These are phyloP conservation scores for Galbula dea DNA, from an alignment of 2,113 vertebrate genomes.

Conservation along the genomic window DNA sequence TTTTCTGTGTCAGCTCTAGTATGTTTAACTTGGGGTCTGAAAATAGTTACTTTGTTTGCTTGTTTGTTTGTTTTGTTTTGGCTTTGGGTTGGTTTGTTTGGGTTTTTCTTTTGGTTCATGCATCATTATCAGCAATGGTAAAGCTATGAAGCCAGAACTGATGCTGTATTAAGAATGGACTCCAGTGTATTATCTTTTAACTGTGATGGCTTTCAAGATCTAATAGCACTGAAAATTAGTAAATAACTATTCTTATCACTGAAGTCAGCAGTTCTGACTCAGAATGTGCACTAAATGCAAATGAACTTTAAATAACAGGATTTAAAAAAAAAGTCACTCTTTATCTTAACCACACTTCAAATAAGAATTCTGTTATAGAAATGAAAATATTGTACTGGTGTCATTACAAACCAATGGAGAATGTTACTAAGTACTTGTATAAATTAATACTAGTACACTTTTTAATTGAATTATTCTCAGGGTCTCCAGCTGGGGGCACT, in stretches of 20 bases:
- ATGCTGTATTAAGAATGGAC: background rate
- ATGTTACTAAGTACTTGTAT: background rate
- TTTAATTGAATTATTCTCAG: background rate
- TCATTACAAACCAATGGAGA: background rate
- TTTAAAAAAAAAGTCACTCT: background rate
- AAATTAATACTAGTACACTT: background rate
- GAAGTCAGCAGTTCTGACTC: background rate
- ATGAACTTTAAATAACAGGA: background rate
- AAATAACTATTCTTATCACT: constrained; percentile 36
- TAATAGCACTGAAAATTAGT: constrained; percentile 6
- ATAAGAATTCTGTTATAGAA: background rate
- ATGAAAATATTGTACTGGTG: background rate
- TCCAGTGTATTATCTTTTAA: background rate
- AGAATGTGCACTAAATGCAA: background rate
- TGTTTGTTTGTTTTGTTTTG: no score
- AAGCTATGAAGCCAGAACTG: background rate
- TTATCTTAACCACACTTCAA: background rate
- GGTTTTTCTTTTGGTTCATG: background rate
- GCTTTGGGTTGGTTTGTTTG: background rate
- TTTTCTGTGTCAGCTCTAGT: background rate
- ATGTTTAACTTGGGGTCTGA: background rate
- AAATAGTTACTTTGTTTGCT: no score
- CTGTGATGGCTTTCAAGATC: background rate
- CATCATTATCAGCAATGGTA: background rate
- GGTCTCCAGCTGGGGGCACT: constrained; percentile 48